Conservation (phyloP, 2,888 invertebrate genomes). For the Acheta domesticus region DNA sequence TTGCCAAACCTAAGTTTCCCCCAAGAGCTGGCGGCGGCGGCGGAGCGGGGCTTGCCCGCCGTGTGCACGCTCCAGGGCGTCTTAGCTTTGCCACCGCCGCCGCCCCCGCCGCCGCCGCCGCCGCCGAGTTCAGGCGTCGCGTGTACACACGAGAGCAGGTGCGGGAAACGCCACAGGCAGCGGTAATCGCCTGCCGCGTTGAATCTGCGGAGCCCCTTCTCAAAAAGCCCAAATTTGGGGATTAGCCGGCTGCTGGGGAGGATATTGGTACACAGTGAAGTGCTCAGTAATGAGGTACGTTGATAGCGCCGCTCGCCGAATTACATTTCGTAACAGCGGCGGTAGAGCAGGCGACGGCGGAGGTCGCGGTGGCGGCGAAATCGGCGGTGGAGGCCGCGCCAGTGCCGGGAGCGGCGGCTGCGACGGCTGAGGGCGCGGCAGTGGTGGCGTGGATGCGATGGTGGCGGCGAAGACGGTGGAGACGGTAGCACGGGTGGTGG, state of each 20-base stretch:
- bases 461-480: too few relatives aligned
- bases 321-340: too few relatives aligned
- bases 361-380: too few relatives aligned
- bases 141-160: conserved; percentile 18
- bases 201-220: background rate
- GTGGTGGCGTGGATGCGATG: too few relatives aligned
- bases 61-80: background rate
- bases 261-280: conserved; percentile 10
- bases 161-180: conserved; percentile 1
- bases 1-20: conserved; percentile 37
- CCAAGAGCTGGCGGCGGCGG: conserved; percentile 33
- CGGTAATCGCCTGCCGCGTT: background rate
- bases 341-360: too few relatives aligned
- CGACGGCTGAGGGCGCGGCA: too few relatives aligned
- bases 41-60: background rate
- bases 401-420: too few relatives aligned
- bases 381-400: too few relatives aligned
- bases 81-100: background rate
- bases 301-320: background rate
- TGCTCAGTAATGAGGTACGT: background rate
- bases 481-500: too few relatives aligned
- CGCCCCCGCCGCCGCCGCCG: too few relatives aligned
- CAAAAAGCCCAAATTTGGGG: background rate
- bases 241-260: background rate
- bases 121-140: background rate